Evolutionary conservation across 2,888 invertebrate genomes (phyloP).

Genomic region (Tachina fera): DNA sequence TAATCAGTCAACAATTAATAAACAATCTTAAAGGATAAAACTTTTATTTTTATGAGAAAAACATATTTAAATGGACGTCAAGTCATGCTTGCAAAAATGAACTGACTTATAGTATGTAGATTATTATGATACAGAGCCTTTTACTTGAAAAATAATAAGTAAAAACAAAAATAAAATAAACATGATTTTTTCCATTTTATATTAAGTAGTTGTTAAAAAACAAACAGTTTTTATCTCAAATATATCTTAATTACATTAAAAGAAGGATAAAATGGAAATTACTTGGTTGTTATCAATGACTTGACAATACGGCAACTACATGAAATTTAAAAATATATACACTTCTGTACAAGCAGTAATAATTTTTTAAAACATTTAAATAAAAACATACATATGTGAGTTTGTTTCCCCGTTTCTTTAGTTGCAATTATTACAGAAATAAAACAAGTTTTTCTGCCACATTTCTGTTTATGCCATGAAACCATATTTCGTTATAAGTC

Average conservation of each 20-base stretch:
- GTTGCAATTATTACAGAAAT: too few species aligned
- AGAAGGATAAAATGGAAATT: not conserved
- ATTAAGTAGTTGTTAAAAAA: not conserved
- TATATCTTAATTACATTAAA: constrained; percentile 9
- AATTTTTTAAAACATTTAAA: too few species aligned
- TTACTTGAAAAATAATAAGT: too few species aligned
- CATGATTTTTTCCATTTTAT: not conserved
- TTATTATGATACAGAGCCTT: not conserved
- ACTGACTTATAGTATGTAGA: too few species aligned
- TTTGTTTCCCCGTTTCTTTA: too few species aligned
- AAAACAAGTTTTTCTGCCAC: too few species aligned
- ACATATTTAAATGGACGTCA: not conserved
- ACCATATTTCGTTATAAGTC: too few species aligned
- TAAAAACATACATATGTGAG: too few species aligned
- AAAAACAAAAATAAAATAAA: too few species aligned
- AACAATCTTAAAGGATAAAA: not conserved
- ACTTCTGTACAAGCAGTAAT: too few species aligned
- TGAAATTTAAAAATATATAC: not conserved
- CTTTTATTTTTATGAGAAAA: not conserved
- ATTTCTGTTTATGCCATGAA: too few species aligned
- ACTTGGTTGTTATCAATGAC: not conserved
- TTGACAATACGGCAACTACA: not conserved
- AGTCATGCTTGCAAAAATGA: not conserved
- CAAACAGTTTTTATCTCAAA: not conserved
- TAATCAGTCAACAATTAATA: not conserved